phyloP scores from a whole-genome alignment of 2,113 vertebrate genomes.

The Mirounga angustirostris region DNA sequence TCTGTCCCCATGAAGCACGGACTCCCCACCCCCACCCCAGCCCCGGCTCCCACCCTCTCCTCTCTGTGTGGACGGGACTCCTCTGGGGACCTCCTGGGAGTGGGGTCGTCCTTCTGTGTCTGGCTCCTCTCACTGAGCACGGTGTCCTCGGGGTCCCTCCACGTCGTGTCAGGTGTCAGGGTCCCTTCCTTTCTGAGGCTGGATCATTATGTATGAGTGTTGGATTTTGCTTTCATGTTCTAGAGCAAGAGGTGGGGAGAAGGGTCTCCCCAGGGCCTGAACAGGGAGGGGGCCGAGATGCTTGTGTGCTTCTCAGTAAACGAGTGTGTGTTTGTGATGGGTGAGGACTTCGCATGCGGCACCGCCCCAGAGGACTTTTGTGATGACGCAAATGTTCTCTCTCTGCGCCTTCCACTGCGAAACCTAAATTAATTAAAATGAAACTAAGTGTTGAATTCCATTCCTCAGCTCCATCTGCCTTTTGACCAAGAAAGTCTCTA shows the following conservation, averaged over 20 bases:
- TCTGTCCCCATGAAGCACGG: background rate
- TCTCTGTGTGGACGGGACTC: background rate
- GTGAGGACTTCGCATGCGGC: background rate
- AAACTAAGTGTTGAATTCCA: background rate
- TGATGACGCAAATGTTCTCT: too few species aligned
- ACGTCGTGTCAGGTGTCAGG: background rate
- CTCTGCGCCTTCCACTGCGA: background rate
- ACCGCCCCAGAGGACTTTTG: background rate
- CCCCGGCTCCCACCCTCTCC: background rate
- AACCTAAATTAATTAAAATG: background rate
- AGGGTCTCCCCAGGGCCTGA: background rate
- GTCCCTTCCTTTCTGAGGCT: background rate
- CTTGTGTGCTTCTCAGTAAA: too few species aligned
- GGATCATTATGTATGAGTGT: background rate
- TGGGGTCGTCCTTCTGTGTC: background rate
- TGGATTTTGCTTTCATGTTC: background rate
- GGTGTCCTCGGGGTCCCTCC: background rate
- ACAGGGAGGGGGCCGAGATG: too few species aligned
- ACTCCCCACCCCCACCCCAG: background rate
- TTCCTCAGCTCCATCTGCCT: background rate
- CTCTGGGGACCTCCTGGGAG: background rate
- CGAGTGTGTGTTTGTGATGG: background rate
- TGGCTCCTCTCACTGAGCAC: background rate
- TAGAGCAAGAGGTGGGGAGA: background rate
- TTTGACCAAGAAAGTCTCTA: background rate